These are phyloP conservation scores for Dallia pectoralis DNA, from an alignment of 2,797 vertebrate species.

Conservation along the genomic window DNA sequence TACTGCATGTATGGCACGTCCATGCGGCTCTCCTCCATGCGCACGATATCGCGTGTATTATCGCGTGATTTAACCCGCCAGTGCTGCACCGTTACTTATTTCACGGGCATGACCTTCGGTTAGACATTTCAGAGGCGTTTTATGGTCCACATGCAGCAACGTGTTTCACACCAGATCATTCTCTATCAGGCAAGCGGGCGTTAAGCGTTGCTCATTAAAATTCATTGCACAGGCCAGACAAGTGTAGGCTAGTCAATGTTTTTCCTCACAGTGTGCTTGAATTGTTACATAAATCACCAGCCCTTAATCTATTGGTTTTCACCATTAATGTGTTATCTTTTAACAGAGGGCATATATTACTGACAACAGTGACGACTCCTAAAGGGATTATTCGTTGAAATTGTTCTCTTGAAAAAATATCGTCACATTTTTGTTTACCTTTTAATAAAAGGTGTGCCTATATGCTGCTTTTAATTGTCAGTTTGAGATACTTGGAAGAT, in stretches of 20 bases:
- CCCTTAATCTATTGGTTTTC: neutral
- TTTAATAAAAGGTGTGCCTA: too few relatives aligned
- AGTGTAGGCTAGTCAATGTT: neutral
- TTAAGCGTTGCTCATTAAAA: slow-evolving; percentile 3
- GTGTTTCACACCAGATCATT: neutral
- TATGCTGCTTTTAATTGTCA: too few relatives aligned
- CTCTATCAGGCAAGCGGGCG: neutral
- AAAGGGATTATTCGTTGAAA: neutral
- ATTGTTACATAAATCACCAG: slow-evolving; percentile 27
- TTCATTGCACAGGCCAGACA: slow-evolving; percentile 7
- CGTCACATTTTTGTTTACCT: too few relatives aligned
- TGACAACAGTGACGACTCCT: neutral
- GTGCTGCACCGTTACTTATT: neutral
- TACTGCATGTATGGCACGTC: slow-evolving; percentile 53
- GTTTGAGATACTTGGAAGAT: too few relatives aligned
- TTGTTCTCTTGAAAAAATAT: too few relatives aligned
- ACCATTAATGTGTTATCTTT: neutral
- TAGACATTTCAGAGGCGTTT: neutral
- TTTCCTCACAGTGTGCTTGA: slow-evolving; percentile 2
- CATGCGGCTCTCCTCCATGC: slow-evolving; percentile 3
- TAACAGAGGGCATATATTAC: slow-evolving; percentile 3
- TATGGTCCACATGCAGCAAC: neutral
- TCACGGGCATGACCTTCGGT: slow-evolving; percentile 2
- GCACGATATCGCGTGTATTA: neutral
- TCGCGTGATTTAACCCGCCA: neutral